phyloP scores from a whole-genome alignment of 2,113 vertebrate species.

The Peucedramus taeniatus region DNA sequence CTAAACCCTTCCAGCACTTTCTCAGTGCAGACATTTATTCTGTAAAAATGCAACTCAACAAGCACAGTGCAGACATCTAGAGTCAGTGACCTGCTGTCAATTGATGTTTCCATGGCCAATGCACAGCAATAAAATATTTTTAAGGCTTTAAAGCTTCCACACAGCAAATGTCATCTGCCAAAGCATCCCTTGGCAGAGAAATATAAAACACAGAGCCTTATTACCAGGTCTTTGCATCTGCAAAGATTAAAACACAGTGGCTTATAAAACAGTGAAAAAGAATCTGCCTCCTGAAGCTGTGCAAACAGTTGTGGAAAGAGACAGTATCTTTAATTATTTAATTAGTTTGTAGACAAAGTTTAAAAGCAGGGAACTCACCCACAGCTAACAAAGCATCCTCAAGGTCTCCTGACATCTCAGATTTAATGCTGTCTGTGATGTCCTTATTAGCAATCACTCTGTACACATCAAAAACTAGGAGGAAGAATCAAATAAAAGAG shows the following conservation, averaged over 20 bases:
- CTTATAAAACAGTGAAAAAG: not conserved
- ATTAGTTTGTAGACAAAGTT: not conserved
- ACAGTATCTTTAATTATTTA: not conserved
- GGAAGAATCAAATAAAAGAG: not conserved
- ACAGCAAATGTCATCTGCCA: not conserved
- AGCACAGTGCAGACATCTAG: not conserved
- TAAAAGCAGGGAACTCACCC: slow-evolving; percentile 72
- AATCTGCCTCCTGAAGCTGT: not conserved
- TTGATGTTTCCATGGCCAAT: not conserved
- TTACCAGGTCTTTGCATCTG: not conserved
- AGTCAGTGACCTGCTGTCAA: not conserved
- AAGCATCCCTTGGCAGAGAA: not conserved
- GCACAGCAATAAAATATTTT: not conserved
- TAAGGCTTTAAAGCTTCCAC: not conserved
- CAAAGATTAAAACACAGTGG: not conserved
- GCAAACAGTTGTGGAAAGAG: not conserved
- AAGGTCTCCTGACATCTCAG: slow-evolving; percentile 93
- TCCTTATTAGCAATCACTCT: slow-evolving; percentile 82
- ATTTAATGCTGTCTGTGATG: slow-evolving; percentile 94
- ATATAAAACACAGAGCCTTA: not conserved
- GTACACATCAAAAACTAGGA: slow-evolving; percentile 90
- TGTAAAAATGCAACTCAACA: not conserved
- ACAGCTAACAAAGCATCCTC: slow-evolving; percentile 90
- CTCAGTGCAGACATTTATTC: not conserved
- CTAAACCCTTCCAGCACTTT: not conserved